These are phyloP conservation scores for Cyprinus carpio DNA, from an alignment of 2,113 vertebrate species.

Conservation along the genomic window DNA sequence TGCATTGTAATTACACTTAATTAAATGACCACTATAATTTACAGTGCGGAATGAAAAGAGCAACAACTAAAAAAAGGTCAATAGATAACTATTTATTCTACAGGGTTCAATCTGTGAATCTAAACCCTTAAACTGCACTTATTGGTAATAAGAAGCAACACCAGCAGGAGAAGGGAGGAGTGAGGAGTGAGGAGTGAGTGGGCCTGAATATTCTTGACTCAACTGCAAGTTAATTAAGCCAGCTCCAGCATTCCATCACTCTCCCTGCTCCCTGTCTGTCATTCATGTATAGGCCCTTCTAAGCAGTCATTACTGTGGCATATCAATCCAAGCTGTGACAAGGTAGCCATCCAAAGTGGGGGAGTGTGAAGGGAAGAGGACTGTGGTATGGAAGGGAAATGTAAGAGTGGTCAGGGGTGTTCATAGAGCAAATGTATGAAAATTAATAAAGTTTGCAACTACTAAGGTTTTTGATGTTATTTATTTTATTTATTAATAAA, in stretches of 20 bases:
- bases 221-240: conserved; percentile 74
- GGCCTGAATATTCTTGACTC: conserved; percentile 64
- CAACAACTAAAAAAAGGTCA: no score
- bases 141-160: conserved; percentile 17
- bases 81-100: background rate
- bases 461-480: background rate
- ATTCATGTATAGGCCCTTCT: conserved; percentile 66
- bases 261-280: conserved; percentile 65
- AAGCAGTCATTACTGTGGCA: conserved; percentile 67
- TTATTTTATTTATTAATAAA: background rate
- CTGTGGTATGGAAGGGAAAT: background rate
- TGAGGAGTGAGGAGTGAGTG: conserved; percentile 33
- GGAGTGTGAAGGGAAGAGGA: conserved; percentile 40
- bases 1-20: background rate
- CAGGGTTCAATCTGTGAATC: background rate
- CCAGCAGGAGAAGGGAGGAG: conserved; percentile 12
- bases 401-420: background rate
- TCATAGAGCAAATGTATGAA: background rate
- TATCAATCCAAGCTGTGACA: conserved; percentile 69
- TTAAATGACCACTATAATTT: no score
- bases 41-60: no score
- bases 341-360: conserved; percentile 56
- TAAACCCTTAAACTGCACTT: background rate
- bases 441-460: background rate
- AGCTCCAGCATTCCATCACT: conserved; percentile 68